Evolutionary conservation across 2,797 vertebrate species (phyloP), one percentile per base, ranked within the genome.

Genomic region (Spheniscus humboldti): DNA sequence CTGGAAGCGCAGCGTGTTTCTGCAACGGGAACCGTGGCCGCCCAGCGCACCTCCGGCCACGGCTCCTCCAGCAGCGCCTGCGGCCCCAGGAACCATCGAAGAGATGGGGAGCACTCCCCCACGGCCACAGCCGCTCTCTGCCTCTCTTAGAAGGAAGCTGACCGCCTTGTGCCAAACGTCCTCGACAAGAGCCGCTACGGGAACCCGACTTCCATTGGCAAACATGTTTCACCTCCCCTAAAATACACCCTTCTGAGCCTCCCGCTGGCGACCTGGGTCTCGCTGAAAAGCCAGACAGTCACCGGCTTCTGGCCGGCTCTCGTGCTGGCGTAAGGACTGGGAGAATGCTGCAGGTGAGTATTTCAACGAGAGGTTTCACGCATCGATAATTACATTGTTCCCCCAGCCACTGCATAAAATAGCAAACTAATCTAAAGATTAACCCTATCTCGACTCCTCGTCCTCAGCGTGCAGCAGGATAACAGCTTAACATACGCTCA

Each of bases 381-480:
- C 90, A 52, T 79, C 86, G 16, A 30, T 68, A 93, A 93, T 59
- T 31, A 66, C 67, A 48, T 62, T 73, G 72, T 88, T 94, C 86
- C 94, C 88, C 50, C 15, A 16, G 75, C 75, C 41, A 3, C 89
- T 35, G 64, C 62, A 43, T 53, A 81, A 92, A 95, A 56, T 6
- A 88, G 90, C 69, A 30, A 88, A 86, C 27, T 75, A 84, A 90
- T 68, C 85, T 83, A 68, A 68, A 91, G 91, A 85, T 91, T 86
- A 91, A 75, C 85, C 63, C 91, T 79, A 4, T 81, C 82, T 56
- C 27, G 82, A 80, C 89, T 94, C 79, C 95, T 77, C 1, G 2
- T 63, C 69, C 88, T 39, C 35, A 80, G 82, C 50, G 31, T 5
- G 7, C 18, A 64, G 59, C 73, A 39, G 87, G 77, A 18, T 67